Evolutionary conservation across 53 echinoderm and acorn worm species (phyloP), one percentile per base, ranked within the genome.

Genomic region (Crossaster papposus): DNA sequence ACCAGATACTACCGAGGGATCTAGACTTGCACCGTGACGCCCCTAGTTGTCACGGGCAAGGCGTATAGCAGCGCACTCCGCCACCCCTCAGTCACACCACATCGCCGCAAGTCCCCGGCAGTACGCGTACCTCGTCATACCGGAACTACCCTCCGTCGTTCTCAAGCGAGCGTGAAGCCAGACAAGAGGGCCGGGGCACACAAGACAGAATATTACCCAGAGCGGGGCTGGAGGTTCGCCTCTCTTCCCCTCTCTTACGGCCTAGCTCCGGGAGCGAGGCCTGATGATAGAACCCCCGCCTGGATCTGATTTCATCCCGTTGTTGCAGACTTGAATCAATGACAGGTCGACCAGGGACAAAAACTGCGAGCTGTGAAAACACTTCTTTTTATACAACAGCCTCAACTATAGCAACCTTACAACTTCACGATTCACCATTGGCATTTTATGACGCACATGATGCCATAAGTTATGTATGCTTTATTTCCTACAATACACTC

Each of bases 111-210:
- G 85, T 85, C 36, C 84, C 30, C 64, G 24, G 44, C 22, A 58
- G 74, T 15, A n/a, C 18, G n/a, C 72, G 72, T 8, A 24, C 76
- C 58, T 77, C 58, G 77, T 54, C 87, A 87, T n/a, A 87, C 75
- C 87, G 87, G 87, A 87, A 87, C 87, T 87, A 87, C 53, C 58
- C 87, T 77, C 87, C 53, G 87, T 87, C 87, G 76, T 58, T 76
- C 87, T 87, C 87, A 77, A 87, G 87, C 77, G 58, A 77, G 76
- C 87, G 87, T 87, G 87, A 87, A 87, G 62, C 31, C 64, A 72
- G 52, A 72, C 53, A 22, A 87, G 87, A 51, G 63, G 86, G 4
- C 17, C 28, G 72, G 33, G 30, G 30, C 71, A n/a, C 29, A 28
- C 71, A 71, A 28, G 71, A 12, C 24, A 2, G 58, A 58, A 58